These are phyloP conservation scores for Mylabris sibirica DNA, from an alignment of 2,888 invertebrate species.

Conservation along the genomic window DNA sequence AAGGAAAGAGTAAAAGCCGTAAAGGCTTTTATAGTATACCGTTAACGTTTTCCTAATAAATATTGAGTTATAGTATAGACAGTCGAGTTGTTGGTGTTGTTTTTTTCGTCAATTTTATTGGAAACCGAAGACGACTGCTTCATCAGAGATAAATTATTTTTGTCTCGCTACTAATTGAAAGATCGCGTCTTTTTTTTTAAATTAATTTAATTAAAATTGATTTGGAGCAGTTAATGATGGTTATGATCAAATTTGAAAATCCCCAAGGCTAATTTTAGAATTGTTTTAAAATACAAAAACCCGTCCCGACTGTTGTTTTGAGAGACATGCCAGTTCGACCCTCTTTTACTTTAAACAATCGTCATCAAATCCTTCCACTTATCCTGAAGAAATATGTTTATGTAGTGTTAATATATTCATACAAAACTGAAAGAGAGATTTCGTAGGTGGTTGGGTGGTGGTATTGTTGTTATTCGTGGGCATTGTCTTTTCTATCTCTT, in stretches of 20 bases:
- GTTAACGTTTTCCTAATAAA: conserved; percentile 36
- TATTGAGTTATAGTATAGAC: conserved; percentile 33
- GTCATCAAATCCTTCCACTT: conserved; percentile 4
- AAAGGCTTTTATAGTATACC: conserved; percentile 32
- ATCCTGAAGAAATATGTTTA: conserved; percentile 55
- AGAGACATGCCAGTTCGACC: background rate
- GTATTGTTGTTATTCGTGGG: conserved; percentile 43
- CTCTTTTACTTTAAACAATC: background rate
- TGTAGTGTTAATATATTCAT: conserved; percentile 58
- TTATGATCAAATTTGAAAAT: background rate
- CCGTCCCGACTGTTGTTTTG: background rate
- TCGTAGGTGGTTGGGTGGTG: conserved; percentile 50
- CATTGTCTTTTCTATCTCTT: conserved; percentile 43
- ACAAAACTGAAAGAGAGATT: conserved; percentile 44
- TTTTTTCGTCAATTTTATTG: conserved; percentile 27
- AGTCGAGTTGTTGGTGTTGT: conserved; percentile 18
- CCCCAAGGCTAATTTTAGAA: background rate
- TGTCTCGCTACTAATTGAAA: background rate
- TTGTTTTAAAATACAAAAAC: background rate
- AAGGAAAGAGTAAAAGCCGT: conserved; percentile 20
- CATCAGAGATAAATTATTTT: background rate
- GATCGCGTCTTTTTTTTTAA: background rate
- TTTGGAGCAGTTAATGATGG: background rate
- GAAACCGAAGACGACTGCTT: background rate
- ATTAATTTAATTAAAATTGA: background rate